Conservation (phyloP, 2,888 invertebrate genomes). For the Phymatocera aterrima region DNA sequence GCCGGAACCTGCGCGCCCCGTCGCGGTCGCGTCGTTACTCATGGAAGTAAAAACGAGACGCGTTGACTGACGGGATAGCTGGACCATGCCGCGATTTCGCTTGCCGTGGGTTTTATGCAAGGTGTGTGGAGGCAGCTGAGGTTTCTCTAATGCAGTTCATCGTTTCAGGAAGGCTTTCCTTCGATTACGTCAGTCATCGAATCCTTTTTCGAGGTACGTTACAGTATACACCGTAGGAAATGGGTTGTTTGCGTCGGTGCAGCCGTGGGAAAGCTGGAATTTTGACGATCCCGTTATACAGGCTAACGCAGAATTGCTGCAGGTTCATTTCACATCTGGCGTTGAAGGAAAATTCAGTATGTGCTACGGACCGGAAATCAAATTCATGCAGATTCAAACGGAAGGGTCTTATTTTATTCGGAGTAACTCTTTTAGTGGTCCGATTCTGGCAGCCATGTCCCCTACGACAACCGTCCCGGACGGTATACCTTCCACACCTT, state of each 20-base stretch:
- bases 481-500: conserved; percentile 56
- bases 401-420: conserved; percentile 49
- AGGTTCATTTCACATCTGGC: neutral
- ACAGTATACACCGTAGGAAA: neutral
- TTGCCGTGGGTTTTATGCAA: neutral
- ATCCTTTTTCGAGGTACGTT: neutral
- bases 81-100: conserved; percentile 13
- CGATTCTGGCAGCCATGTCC: conserved; percentile 50
- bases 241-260: neutral
- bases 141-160: conserved; percentile 7
- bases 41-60: conserved; percentile 6
- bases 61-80: neutral
- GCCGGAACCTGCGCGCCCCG: neutral
- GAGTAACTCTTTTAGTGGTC: conserved; percentile 44
- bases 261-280: neutral
- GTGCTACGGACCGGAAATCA: conserved; percentile 35
- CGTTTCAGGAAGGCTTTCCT: neutral
- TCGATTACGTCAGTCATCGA: neutral
- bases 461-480: conserved; percentile 62
- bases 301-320: neutral
- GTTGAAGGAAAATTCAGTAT: neutral
- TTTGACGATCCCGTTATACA: neutral
- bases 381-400: conserved; percentile 43
- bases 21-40: neutral
- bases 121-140: neutral